These are phyloP conservation scores for Euura lappo DNA, from an alignment of 1,140 invertebrate genomes.

Conservation along the genomic window DNA sequence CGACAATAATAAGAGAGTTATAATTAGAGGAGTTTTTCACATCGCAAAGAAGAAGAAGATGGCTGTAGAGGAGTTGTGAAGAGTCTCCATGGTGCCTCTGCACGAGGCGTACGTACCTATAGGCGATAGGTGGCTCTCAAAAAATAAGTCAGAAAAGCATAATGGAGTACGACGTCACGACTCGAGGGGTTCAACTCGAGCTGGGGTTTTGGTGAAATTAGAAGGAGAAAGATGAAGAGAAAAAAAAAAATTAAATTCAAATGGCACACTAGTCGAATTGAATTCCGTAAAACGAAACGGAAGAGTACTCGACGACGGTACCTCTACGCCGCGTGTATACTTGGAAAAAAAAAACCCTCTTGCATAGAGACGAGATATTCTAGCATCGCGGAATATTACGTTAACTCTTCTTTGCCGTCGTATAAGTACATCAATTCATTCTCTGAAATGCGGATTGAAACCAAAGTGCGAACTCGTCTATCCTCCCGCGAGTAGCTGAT, in stretches of 20 bases:
- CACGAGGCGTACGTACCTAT: too few species aligned
- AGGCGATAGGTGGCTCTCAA: background rate
- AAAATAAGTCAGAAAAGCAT: background rate
- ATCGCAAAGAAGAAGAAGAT: background rate
- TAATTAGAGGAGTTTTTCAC: background rate
- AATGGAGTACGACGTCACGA: background rate
- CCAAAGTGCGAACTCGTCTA: too few species aligned
- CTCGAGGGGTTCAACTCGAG: background rate
- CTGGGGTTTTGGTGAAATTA: background rate
- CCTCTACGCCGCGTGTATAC: background rate
- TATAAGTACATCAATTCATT: too few species aligned
- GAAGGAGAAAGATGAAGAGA: background rate
- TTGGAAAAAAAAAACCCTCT: background rate
- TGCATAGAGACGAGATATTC: background rate
- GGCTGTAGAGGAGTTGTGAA: too few species aligned
- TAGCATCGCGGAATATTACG: too few species aligned
- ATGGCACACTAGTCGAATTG: background rate
- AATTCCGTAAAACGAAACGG: slow-evolving; percentile 2
- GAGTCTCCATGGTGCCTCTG: too few species aligned
- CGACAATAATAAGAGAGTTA: background rate
- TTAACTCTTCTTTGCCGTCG: too few species aligned
- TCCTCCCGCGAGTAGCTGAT: too few species aligned
- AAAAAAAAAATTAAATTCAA: background rate
- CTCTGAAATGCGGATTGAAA: too few species aligned
- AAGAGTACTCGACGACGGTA: background rate